Conservation (phyloP, 1,140 invertebrate species). For the Trissolcus basalis region DNA sequence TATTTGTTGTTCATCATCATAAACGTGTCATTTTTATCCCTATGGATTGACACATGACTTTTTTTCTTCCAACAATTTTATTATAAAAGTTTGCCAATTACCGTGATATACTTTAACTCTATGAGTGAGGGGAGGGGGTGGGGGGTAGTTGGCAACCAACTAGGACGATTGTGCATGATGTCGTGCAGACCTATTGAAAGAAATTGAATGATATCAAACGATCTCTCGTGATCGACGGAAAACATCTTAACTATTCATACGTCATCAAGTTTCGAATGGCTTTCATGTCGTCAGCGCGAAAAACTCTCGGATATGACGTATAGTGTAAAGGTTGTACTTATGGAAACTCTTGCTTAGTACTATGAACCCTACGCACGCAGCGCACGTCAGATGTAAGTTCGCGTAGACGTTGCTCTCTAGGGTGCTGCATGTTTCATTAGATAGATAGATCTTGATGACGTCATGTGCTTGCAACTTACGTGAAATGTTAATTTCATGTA, state of each 20-base stretch:
- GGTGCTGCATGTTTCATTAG: conserved; percentile 65
- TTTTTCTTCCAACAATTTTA: too few species aligned
- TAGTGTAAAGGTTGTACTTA: conserved; percentile 53
- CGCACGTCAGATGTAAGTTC: conserved; percentile 58
- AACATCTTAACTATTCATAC: conserved; percentile 48
- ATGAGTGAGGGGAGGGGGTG: too few species aligned
- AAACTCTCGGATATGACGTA: conserved; percentile 42
- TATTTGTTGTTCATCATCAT: too few species aligned
- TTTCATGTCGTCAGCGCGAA: conserved; percentile 37
- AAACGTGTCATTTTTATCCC: too few species aligned
- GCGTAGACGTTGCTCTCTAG: conserved; percentile 63
- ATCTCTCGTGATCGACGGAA: conserved; percentile 40
- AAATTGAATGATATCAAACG: conserved; percentile 48
- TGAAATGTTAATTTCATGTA: conserved; percentile 46
- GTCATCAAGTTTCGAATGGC: conserved; percentile 50
- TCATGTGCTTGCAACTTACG: conserved; percentile 62
- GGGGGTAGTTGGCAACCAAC: too few species aligned
- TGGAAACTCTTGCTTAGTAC: conserved; percentile 24
- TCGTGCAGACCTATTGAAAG: conserved; percentile 18
- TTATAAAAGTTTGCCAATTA: too few species aligned
- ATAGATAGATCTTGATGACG: conserved; percentile 67
- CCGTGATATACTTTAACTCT: too few species aligned
- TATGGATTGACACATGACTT: too few species aligned
- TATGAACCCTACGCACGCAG: conserved; percentile 41
- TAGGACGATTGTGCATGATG: not conserved